Conservation (phyloP, 2,888 invertebrate genomes). For the Chouioia cunea region DNA sequence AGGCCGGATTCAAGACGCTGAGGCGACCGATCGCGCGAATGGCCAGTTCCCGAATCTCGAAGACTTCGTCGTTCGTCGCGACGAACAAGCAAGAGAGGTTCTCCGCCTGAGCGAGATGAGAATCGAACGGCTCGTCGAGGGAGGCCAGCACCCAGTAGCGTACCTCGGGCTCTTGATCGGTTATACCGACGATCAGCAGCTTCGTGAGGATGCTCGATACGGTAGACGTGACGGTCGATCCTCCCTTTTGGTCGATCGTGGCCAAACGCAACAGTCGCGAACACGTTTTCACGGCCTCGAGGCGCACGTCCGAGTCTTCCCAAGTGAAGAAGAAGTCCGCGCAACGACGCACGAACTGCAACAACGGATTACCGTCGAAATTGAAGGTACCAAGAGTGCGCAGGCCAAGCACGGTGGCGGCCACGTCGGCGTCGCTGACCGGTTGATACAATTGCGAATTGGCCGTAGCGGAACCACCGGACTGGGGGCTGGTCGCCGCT, state of each 20-base stretch:
- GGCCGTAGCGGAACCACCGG: conserved; percentile 41
- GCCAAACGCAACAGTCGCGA: conserved; percentile 89
- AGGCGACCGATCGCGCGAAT: conserved; percentile 93
- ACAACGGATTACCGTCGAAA: conserved; percentile 91
- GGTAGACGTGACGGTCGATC: conserved; percentile 87
- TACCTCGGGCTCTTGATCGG: conserved; percentile 95
- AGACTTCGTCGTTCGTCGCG: conserved; percentile 96
- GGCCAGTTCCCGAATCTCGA: conserved; percentile 94
- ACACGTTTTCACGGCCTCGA: conserved; percentile 96
- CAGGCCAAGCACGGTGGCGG: conserved; percentile 90
- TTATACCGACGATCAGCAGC: conserved; percentile 91
- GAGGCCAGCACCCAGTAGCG: conserved; percentile 93
- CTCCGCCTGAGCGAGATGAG: conserved; percentile 95
- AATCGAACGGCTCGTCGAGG: conserved; percentile 91
- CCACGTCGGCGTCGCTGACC: conserved; percentile 78
- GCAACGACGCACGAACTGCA: conserved; percentile 93
- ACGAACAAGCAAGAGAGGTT: conserved; percentile 93
- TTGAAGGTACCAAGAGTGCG: conserved; percentile 91
- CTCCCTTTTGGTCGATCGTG: conserved; percentile 77
- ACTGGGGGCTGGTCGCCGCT: conserved; percentile 70
- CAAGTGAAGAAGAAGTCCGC: conserved; percentile 92
- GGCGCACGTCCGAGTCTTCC: conserved; percentile 90
- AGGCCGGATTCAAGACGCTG: conserved; percentile 96
- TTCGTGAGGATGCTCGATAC: conserved; percentile 93
- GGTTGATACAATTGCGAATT: conserved; percentile 43